phyloP scores from a whole-genome alignment of 2,888 invertebrate species.

The Calephelis perditalis region DNA sequence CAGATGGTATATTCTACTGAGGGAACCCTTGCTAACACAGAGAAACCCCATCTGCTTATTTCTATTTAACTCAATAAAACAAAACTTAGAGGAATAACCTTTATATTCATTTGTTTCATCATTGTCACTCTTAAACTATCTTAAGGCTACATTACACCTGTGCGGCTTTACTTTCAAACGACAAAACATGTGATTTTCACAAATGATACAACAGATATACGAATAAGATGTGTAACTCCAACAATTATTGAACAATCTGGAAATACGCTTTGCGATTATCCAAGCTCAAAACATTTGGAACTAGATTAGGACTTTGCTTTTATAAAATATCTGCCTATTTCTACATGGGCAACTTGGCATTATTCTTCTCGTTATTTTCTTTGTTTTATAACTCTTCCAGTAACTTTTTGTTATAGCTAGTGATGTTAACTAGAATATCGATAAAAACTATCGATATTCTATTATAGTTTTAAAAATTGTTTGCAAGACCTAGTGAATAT shows the following conservation, averaged over 20 bases:
- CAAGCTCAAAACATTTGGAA: constrained; percentile 4
- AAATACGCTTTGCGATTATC: constrained; percentile 10
- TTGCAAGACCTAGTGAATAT: too few species aligned
- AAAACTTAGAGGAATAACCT: constrained; percentile 67
- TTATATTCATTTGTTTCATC: constrained; percentile 69
- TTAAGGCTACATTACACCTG: constrained; percentile 51
- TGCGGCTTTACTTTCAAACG: constrained; percentile 33
- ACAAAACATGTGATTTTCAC: constrained; percentile 13
- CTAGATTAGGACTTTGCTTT: background rate
- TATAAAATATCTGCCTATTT: background rate
- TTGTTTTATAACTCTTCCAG: too few species aligned
- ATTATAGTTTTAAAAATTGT: too few species aligned
- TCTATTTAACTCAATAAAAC: constrained; percentile 40
- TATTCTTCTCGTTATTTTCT: too few species aligned
- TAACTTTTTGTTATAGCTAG: too few species aligned
- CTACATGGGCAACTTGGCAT: too few species aligned
- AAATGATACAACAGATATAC: constrained; percentile 11
- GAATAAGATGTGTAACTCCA: constrained; percentile 4
- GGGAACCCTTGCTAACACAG: too few species aligned
- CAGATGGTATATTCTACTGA: too few species aligned
- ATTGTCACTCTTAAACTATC: constrained; percentile 56
- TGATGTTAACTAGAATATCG: too few species aligned
- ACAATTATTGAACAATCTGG: constrained; percentile 2
- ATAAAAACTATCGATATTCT: too few species aligned
- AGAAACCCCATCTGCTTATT: too few species aligned